Base-by-base conservation (phyloP, 2,888 invertebrate genomes). In the Trachelus stipa region DNA sequence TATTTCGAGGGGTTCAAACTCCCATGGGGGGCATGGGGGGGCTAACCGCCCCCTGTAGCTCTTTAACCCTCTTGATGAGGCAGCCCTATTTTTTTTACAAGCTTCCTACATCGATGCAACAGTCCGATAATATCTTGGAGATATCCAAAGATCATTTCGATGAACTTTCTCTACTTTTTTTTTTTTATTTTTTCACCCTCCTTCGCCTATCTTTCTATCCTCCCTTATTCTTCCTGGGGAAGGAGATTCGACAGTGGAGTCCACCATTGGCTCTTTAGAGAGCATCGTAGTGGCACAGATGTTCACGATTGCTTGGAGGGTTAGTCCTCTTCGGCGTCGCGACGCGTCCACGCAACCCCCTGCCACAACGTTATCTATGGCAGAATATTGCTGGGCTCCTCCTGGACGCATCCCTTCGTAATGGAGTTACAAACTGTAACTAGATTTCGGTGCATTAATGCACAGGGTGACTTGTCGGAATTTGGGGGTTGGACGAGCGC, bases 351-450 rank as follows among this genome's bases (percentile, higher is more conserved):
- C 23, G 40, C 40, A 9, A 2, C 40, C 40, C 40, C 35, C 4
- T 23, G 40, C 40, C 40, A 23, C 40, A 6, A 40, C 40, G 40
- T 56, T 56, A 56, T 56, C 40, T 56, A 23, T 56, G 23, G 40
- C 40, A 23, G 40, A 56, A 56, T 56, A 56, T 56, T 56, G 23
- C 40, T 56, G 23, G 40, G 9, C 40, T 1, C 40, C 40, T 56
- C 23, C 40, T 56, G 40, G 40, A 23, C 40, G 40, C 40, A 23
- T 23, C 40, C 40, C 40, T 56, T 84, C 84, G 83, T 88, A 90
- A 90, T 89, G 83, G 87, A 90, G 88, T 90, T 89, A 90, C 87
- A 83, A 88, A 88, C 88, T 89, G 88, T 90, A 90, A 90, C 89
- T 89, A 89, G 85, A 87, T 90, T 90, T 87, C 85, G 85, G 83